Percentiles rank a stretch among this genome's conserved stretches.
Evolutionary conservation across 1,140 invertebrate genomes (phyloP).

Genomic region (Diorhabda sublineata): DNA sequence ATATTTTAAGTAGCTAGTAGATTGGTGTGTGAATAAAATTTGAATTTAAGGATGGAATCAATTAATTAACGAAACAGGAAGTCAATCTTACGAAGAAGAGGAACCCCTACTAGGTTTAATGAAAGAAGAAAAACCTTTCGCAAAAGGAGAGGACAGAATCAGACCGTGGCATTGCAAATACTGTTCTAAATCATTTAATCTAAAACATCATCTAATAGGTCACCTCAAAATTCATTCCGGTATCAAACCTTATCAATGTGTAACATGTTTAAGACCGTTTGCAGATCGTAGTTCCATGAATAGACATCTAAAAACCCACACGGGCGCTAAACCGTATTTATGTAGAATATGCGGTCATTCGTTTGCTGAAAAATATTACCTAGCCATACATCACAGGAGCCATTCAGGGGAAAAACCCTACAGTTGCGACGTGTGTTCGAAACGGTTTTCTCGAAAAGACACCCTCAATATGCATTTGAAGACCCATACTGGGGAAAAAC

Average conservation of each 20-base stretch:
- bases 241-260: background rate
- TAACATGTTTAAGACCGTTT: background rate
- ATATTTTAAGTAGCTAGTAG: no score
- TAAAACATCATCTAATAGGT: background rate
- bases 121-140: background rate
- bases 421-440: constrained; percentile 3
- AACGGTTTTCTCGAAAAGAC: constrained; percentile 16
- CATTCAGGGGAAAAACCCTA: constrained; percentile 8
- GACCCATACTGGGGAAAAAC: constrained; percentile 34
- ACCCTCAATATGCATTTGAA: constrained; percentile 22
- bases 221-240: constrained; percentile 7
- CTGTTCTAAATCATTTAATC: constrained; percentile 1
- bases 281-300: constrained; percentile 42
- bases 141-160: background rate
- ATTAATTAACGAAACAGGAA: background rate
- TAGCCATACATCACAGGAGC: background rate
- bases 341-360: background rate
- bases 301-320: background rate
- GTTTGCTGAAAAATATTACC: background rate
- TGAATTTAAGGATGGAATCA: no score
- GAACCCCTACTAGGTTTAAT: background rate
- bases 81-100: background rate
- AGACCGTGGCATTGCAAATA: constrained; percentile 1
- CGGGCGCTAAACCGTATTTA: constrained; percentile 4
- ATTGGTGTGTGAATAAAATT: no score